Evolutionary conservation across 2,797 vertebrate genomes (phyloP).

Genomic region (Sebastes variabilis): DNA sequence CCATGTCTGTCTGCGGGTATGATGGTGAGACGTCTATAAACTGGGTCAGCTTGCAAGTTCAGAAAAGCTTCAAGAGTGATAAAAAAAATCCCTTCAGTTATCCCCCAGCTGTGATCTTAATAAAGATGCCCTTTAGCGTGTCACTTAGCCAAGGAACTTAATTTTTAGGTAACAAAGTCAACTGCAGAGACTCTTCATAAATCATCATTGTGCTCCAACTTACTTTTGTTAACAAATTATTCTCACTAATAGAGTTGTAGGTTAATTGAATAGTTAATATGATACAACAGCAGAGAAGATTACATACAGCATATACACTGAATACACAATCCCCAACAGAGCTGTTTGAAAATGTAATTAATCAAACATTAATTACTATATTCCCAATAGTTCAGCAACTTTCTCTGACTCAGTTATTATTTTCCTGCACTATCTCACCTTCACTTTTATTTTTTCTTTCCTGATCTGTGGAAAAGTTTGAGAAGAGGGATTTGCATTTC

Average conservation of each 20-base stretch:
- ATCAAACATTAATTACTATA: background rate
- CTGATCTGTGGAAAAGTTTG: background rate
- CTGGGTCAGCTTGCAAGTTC: background rate
- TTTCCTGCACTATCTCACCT: background rate
- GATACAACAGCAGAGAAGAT: background rate
- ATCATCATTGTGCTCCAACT: background rate
- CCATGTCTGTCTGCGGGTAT: background rate
- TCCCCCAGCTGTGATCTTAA: background rate
- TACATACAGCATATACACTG: background rate
- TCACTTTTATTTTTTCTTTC: background rate
- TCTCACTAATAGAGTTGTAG: background rate
- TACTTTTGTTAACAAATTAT: background rate
- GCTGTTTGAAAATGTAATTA: conserved; percentile 16
- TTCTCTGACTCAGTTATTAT: background rate
- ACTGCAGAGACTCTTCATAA: background rate
- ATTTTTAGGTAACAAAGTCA: background rate
- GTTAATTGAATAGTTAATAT: background rate
- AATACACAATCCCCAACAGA: background rate
- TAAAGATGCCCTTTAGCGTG: background rate
- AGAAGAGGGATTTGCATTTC: conserved; percentile 4
- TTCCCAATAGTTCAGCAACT: background rate
- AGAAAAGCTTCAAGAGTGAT: background rate
- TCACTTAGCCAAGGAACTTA: background rate
- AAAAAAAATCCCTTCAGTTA: background rate
- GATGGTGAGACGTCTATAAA: background rate